Evolutionary conservation across 2,797 vertebrate genomes (phyloP).

Genomic region (Buphagus erythrorhynchus): DNA sequence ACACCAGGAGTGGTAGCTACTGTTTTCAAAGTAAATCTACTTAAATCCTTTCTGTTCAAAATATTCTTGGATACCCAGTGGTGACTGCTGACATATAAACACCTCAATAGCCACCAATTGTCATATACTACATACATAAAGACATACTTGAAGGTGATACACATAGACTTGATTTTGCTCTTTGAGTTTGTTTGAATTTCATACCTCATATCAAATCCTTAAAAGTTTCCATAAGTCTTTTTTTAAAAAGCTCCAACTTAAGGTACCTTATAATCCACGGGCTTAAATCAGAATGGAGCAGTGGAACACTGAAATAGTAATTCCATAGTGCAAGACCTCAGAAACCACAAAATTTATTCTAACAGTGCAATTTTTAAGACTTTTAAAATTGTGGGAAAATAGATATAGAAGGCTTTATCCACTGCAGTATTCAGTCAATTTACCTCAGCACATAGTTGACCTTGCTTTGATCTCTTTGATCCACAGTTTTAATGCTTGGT

Average conservation of each 20-base stretch:
- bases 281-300: constrained; percentile 1
- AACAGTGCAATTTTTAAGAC: constrained; percentile 5
- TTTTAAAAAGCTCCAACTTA: background rate
- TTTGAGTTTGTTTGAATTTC: background rate
- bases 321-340: background rate
- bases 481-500: background rate
- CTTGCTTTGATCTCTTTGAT: constrained; percentile 25
- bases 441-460: background rate
- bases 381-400: background rate
- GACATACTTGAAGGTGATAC: background rate
- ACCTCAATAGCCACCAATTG: background rate
- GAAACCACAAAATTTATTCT: constrained; percentile 56
- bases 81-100: background rate
- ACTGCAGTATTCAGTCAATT: background rate
- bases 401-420: background rate
- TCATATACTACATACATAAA: background rate
- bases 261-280: background rate
- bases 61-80: background rate
- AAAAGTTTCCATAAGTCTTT: background rate
- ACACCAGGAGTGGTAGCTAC: background rate
- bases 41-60: background rate
- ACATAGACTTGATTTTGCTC: background rate
- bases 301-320: constrained; percentile 24
- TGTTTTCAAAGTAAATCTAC: background rate
- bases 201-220: background rate